Base-by-base conservation (phyloP, 2,888 invertebrate genomes). In the Cephus pulcher region DNA sequence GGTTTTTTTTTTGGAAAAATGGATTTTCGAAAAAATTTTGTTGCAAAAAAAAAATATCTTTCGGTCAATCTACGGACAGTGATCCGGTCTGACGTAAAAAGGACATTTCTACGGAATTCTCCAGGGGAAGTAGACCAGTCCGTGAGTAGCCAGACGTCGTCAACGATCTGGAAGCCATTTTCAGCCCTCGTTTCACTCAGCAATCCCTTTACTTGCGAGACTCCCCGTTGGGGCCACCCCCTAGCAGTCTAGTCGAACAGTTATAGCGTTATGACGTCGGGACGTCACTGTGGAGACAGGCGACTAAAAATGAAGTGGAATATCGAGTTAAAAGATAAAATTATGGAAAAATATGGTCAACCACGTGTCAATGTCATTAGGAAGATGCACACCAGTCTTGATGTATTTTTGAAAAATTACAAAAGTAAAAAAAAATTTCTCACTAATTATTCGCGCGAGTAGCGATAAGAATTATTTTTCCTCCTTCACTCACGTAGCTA, bases 11-110 rank as follows among this genome's bases (percentile, higher is more conserved):
- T 12, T 33, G 33, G 34, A 2, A 56, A 56, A 56, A 56, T 56
- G 12, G 1, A 37, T 37, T 37, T 12, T 37, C 37, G 4, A 56
- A 23, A 56, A 23, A 9, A 23, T 12, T 35, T 35, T 35, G 3
- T 35, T 11, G 0, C 0, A 12, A 56, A 23, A 40, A 9, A 9
- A 9, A 56, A 23, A 23, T 56, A 56, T 56, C 0, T 15, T 9
- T 56, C 6, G 4, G 6, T 6, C 40, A 23, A 9, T 6, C 1
- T 2, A 23, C 40, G 40, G 23, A 56, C 40, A 6, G 15, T 84
- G 86, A 87, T 56, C 9, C 23, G 40, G 23, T 56, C 40, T 56
- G 15, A 56, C 23, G 15, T 23, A 56, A 56, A 56, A 56, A 6
- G 23, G 23, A 56, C 40, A 56, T 56, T 56, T 56, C 40, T 56